A percentile compares a stretch with the other conserved stretches of the same genome.
Conservation (phyloP, 2,888 invertebrate genomes). For the Xestoiulus laeticollis region DNA sequence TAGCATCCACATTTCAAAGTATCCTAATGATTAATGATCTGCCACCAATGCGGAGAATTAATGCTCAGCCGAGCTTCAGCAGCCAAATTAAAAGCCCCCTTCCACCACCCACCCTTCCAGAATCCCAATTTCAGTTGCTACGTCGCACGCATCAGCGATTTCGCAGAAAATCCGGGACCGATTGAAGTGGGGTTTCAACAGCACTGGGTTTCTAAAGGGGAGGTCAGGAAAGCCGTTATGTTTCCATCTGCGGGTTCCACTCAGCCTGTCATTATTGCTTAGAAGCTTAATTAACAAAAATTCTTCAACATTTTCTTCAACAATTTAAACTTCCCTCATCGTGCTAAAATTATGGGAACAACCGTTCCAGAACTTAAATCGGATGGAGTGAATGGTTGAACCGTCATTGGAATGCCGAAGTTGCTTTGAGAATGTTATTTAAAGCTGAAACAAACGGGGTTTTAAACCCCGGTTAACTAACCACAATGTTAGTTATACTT, state of each 20-base stretch:
- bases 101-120: not conserved
- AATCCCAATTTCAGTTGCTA: not conserved
- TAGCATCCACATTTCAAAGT: constrained; percentile 18
- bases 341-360: not conserved
- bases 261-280: not conserved
- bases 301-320: not conserved
- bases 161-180: constrained; percentile 13
- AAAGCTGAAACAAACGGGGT: no score
- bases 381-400: no score
- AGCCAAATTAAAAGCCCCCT: not conserved
- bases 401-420: no score
- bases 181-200: not conserved
- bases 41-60: constrained; percentile 29
- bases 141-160: not conserved
- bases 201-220: not conserved
- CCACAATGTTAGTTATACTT: no score
- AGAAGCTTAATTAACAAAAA: constrained; percentile 21
- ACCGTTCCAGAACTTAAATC: not conserved
- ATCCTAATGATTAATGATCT: constrained; percentile 6
- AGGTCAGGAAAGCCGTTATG: not conserved
- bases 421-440: no score
- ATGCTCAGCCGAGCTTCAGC: constrained; percentile 34
- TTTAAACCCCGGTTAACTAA: no score
- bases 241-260: not conserved
- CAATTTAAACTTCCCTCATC: no score